Evolutionary conservation across 2,113 vertebrate genomes (phyloP).

Genomic region (Rafetus swinhoei): DNA sequence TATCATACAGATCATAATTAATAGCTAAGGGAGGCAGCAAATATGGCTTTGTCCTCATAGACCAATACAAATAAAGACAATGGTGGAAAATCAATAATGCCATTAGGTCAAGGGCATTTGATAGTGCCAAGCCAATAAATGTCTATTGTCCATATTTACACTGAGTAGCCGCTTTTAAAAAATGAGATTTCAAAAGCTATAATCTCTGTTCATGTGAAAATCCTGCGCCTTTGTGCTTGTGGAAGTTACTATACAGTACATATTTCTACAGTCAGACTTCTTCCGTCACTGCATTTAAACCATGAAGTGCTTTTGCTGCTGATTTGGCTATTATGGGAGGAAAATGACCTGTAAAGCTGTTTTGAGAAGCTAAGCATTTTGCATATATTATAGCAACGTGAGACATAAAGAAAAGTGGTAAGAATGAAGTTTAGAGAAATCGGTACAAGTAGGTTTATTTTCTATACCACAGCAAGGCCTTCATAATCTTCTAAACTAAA

Average conservation of each 20-base stretch:
- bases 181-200: conserved; percentile 49
- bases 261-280: conserved; percentile 61
- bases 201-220: conserved; percentile 65
- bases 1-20: conserved; percentile 57
- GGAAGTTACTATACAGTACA: conserved; percentile 52
- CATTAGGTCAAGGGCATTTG: conserved; percentile 65
- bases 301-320: conserved; percentile 68
- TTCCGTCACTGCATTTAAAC: conserved; percentile 68
- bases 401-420: conserved; percentile 64
- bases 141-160: conserved; percentile 27
- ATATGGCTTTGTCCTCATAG: neutral
- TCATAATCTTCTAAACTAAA: conserved; percentile 65
- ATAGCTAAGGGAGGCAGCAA: conserved; percentile 20
- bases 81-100: conserved; percentile 60
- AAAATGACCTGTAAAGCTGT: conserved; percentile 77
- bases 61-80: conserved; percentile 59
- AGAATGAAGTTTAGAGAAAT: conserved; percentile 74
- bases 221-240: conserved; percentile 24
- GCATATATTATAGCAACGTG: conserved; percentile 71
- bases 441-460: conserved; percentile 65
- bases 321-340: conserved; percentile 71
- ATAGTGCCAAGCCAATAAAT: conserved; percentile 35
- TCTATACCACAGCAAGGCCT: conserved; percentile 49
- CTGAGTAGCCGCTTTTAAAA: neutral
- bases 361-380: conserved; percentile 74